Percentiles rank a stretch among this genome's conserved stretches.
These are phyloP conservation scores for Xestobium rufovillosum DNA, from an alignment of 2,888 invertebrate species.

Conservation along the genomic window DNA sequence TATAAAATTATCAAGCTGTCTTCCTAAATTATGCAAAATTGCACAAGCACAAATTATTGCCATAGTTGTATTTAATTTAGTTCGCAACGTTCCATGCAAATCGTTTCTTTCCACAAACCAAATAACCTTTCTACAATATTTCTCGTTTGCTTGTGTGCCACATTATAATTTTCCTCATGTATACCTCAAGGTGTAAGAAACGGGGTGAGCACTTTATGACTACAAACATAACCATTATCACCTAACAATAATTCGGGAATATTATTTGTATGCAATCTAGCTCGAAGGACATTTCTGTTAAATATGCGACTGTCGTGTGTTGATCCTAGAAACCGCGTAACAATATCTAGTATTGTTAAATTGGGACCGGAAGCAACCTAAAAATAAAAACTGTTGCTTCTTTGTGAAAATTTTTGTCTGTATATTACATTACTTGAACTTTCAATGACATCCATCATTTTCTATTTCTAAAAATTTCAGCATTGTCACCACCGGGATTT, in stretches of 20 bases:
- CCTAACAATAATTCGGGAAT: constrained; percentile 16
- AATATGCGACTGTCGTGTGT: constrained; percentile 17
- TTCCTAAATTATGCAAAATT: constrained; percentile 18
- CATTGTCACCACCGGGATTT: constrained; percentile 17
- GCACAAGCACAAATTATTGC: constrained; percentile 18
- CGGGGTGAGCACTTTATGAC: constrained; percentile 21
- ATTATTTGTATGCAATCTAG: constrained; percentile 13
- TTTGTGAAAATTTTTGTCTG: not conserved
- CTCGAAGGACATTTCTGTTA: constrained; percentile 14
- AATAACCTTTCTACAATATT: constrained; percentile 21
- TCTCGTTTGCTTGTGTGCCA: constrained; percentile 16
- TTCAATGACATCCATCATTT: constrained; percentile 17
- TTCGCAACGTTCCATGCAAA: constrained; percentile 14
- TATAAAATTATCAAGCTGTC: constrained; percentile 6
- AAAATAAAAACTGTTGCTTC: not conserved
- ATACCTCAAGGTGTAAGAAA: constrained; percentile 7
- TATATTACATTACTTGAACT: constrained; percentile 12
- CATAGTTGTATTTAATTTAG: constrained; percentile 7
- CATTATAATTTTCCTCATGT: constrained; percentile 16
- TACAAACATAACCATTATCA: constrained; percentile 24
- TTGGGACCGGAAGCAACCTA: constrained; percentile 13
- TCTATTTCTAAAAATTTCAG: constrained; percentile 18
- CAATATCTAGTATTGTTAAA: constrained; percentile 18
- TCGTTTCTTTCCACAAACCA: constrained; percentile 20
- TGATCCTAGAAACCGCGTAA: constrained; percentile 18